Conservation (phyloP, 1,140 invertebrate genomes). For the Leptinotarsa texana region DNA sequence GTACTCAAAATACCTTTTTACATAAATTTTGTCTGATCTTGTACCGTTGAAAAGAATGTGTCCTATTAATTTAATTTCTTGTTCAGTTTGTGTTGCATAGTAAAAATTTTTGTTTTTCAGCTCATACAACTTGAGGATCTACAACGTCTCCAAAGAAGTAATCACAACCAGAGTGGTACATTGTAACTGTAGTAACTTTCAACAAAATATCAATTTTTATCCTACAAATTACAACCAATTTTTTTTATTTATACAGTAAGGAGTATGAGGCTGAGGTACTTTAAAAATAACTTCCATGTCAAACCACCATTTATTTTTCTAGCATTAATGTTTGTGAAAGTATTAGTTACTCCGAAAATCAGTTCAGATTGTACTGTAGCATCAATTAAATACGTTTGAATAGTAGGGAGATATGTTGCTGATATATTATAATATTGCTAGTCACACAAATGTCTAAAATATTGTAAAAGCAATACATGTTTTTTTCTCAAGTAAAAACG, state of each 20-base stretch:
- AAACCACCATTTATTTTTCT: neutral
- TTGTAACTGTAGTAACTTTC: slow-evolving; percentile 45
- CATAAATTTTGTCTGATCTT: too few relatives aligned
- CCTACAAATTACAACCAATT: slow-evolving; percentile 1
- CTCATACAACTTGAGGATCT: slow-evolving; percentile 71
- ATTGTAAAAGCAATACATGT: neutral
- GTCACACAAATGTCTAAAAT: neutral
- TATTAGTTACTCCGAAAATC: neutral
- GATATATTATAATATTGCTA: neutral
- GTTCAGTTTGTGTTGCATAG: too few relatives aligned
- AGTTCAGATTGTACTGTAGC: neutral
- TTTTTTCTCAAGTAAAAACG: neutral
- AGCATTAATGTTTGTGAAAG: neutral
- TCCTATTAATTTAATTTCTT: too few relatives aligned
- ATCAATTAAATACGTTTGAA: neutral
- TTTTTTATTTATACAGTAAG: slow-evolving; percentile 19
- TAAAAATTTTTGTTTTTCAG: slow-evolving; percentile 48
- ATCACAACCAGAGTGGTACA: slow-evolving; percentile 39
- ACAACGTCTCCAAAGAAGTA: slow-evolving; percentile 45
- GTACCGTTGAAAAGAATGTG: too few relatives aligned
- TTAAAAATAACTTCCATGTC: slow-evolving; percentile 3
- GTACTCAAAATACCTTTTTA: too few relatives aligned
- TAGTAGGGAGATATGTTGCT: neutral
- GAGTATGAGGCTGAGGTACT: slow-evolving; percentile 26
- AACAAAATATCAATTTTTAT: neutral